A percentile compares a stretch with the other conserved stretches of the same genome.
Evolutionary conservation across 2,113 vertebrate species (phyloP).

Genomic region (Ictalurus furcatus): DNA sequence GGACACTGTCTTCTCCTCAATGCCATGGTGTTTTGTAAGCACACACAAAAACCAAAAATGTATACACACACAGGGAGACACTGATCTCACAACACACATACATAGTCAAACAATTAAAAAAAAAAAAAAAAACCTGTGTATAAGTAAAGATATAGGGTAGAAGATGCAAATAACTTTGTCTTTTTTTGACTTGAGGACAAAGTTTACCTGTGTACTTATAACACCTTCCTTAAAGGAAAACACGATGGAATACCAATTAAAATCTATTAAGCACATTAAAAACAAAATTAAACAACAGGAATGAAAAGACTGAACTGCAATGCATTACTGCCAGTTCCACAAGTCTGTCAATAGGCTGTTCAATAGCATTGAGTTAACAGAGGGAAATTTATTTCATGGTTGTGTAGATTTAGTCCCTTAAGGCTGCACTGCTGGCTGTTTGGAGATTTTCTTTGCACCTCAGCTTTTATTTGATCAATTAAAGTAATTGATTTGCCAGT

Average conservation of each 20-base stretch:
- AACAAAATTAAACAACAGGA: background rate
- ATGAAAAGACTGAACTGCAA: background rate
- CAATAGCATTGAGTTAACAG: constrained; percentile 25
- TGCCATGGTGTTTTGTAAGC: background rate
- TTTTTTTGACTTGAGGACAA: background rate
- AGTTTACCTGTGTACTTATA: background rate
- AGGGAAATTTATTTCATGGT: constrained; percentile 42
- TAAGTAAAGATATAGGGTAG: background rate
- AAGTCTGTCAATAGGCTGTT: constrained; percentile 21
- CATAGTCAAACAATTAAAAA: background rate
- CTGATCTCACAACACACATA: background rate
- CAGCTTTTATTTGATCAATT: constrained; percentile 52
- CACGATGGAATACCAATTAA: background rate
- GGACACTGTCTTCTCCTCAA: background rate
- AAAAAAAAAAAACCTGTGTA: background rate
- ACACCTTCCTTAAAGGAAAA: background rate
- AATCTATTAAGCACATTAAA: background rate
- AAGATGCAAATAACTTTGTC: background rate
- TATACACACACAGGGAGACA: background rate
- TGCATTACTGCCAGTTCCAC: background rate
- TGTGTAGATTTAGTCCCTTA: constrained; percentile 16
- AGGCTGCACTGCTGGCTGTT: constrained; percentile 12
- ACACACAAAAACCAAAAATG: background rate
- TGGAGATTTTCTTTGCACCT: constrained; percentile 45
- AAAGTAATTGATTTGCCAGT: constrained; percentile 45